Base-by-base conservation (phyloP, 1,140 invertebrate genomes). In the Nephila pilipes region DNA sequence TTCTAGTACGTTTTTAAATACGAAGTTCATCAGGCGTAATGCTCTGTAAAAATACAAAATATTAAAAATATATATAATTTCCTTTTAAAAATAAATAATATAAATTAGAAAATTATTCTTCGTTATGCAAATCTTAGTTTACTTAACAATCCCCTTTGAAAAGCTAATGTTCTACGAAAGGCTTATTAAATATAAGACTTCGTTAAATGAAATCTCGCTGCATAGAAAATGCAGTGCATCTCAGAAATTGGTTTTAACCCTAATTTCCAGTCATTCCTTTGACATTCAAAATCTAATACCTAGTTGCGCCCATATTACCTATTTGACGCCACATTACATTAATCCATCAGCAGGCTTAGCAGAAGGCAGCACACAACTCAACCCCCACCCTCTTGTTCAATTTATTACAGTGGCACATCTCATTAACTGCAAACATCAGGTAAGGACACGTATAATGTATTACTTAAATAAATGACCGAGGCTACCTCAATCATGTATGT, bases 401-500 rank as follows among this genome's bases (percentile, higher is more conserved):
- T 81, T 81, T 81, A 81, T 81, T 81, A 81, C 80, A 36, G 80
- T 55, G 46, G 46, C 80, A 55, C 38, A 54, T 81, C 80, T 81
- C 80, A 81, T 81, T 81, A 81, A 81, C 80, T 81, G 46, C 20
- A 81, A 55, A 81, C 80, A 81, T 81, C 80, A 81, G 80, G 80
- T 81, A 55, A 55, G 29, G 80, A 81, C 80, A 81, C 80, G 46
- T 54, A 29, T 55, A 81, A 81, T 81, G 36, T 81, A 81, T 81
- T 81, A 81, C 46, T 54, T 55, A 81, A 46, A 81, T 54, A 81
- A 81, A 81, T 55, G 80, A 54, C 46, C 20, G 46, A n/a, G 38
- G 22, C 80, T n/a, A n/a, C 38, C 29, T 81, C 80, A 81, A 55
- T 81, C 80, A 81, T 25, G 46, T 55, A 54, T 81, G 20, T 81